These are phyloP conservation scores for Leptinotarsa haldemani DNA, from an alignment of 2,888 invertebrate genomes.

Conservation along the genomic window DNA sequence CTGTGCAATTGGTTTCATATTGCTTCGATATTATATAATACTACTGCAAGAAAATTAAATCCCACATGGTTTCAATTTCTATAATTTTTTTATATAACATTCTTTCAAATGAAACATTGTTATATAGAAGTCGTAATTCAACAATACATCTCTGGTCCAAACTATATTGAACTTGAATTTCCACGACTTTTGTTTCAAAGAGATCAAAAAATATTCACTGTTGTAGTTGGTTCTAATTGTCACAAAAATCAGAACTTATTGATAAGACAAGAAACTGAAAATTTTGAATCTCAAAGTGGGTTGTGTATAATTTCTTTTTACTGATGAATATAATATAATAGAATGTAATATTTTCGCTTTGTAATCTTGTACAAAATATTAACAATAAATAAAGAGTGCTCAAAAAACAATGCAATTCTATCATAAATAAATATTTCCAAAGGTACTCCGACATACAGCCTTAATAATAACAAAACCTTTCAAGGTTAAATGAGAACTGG, in stretches of 20 bases:
- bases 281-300: too few species aligned
- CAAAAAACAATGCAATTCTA: not conserved
- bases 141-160: not conserved
- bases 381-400: not conserved
- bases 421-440: not conserved
- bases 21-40: slow-evolving; percentile 11
- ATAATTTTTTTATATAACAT: not conserved
- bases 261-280: too few species aligned
- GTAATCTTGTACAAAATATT: not conserved
- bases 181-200: not conserved
- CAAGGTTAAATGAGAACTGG: not conserved
- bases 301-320: not conserved
- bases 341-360: not conserved
- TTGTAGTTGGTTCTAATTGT: not conserved
- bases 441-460: too few species aligned
- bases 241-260: too few species aligned
- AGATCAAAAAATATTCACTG: slow-evolving; percentile 4
- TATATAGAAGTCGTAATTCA: not conserved
- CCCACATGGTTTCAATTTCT: too few species aligned
- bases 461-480: not conserved
- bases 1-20: slow-evolving; percentile 17
- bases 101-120: not conserved
- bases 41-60: not conserved
- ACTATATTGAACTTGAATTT: not conserved
- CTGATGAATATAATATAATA: not conserved